These are phyloP conservation scores for Ruditapes philippinarum DNA, from an alignment of 1,140 invertebrate genomes.

Conservation along the genomic window DNA sequence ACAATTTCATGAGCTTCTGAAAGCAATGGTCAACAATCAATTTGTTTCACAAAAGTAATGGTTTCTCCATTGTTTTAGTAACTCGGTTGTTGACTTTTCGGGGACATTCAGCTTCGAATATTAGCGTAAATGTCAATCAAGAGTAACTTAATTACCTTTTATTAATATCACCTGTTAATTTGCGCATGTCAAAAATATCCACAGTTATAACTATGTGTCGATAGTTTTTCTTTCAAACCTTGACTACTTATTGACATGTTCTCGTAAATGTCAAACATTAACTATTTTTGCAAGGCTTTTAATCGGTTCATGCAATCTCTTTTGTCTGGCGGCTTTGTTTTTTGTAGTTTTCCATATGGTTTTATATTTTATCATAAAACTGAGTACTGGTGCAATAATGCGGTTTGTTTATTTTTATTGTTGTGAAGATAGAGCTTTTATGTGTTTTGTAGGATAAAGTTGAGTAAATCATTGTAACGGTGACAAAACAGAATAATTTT, in stretches of 20 bases:
- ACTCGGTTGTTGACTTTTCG: neutral
- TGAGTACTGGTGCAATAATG: no score
- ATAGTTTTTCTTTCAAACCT: constrained; percentile 1
- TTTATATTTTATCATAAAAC: neutral
- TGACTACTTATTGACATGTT: neutral
- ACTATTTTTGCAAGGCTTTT: neutral
- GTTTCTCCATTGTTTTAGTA: no score
- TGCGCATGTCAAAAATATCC: neutral
- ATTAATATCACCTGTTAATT: constrained; percentile 8
- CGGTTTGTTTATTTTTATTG: no score
- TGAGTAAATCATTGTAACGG: no score
- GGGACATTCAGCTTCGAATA: neutral
- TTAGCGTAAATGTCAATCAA: neutral
- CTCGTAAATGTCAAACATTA: neutral
- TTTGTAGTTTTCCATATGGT: neutral
- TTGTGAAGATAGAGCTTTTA: no score
- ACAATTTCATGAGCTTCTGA: no score
- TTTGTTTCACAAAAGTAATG: no score
- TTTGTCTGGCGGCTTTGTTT: neutral
- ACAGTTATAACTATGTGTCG: neutral
- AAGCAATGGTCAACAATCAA: no score
- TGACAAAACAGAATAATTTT: no score
- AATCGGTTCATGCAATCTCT: neutral
- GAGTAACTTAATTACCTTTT: neutral
- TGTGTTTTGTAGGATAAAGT: no score